Percentiles rank a stretch among this genome's conserved stretches.
phyloP scores from a whole-genome alignment of 1,140 invertebrate species.

The Heliothis subflexa region DNA sequence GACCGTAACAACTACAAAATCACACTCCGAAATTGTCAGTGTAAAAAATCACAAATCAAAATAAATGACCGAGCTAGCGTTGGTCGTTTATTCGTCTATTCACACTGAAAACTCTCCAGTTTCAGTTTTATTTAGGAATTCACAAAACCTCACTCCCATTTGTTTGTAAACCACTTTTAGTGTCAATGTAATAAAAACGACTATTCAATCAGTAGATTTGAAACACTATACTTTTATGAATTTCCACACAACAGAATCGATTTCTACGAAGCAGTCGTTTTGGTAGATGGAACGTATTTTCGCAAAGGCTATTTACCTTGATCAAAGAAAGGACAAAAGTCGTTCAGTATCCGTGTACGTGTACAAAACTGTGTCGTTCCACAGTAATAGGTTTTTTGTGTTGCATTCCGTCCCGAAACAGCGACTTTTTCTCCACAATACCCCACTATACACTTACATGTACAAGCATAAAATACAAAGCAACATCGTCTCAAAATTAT shows the following conservation, averaged over 20 bases:
- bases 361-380: slow-evolving; percentile 49
- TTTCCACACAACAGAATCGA: slow-evolving; percentile 1
- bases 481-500: slow-evolving; percentile 13
- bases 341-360: slow-evolving; percentile 34
- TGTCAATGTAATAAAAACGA: not conserved
- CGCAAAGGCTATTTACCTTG: slow-evolving; percentile 52
- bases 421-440: slow-evolving; percentile 24
- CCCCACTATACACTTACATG: slow-evolving; percentile 15
- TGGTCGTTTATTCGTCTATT: slow-evolving; percentile 10
- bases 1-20: not conserved
- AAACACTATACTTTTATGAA: slow-evolving; percentile 6
- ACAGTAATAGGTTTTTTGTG: slow-evolving; percentile 49
- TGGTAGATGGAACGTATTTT: slow-evolving; percentile 48
- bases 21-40: not conserved
- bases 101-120: slow-evolving; percentile 13
- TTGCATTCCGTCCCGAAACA: slow-evolving; percentile 47
- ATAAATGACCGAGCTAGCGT: slow-evolving; percentile 11
- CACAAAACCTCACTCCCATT: slow-evolving; percentile 10
- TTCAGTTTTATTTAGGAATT: slow-evolving; percentile 15
- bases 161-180: slow-evolving; percentile 27
- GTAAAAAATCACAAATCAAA: slow-evolving; percentile 30
- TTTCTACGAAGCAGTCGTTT: slow-evolving; percentile 17
- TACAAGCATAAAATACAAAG: slow-evolving; percentile 28
- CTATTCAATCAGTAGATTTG: slow-evolving; percentile 21
- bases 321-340: slow-evolving; percentile 54